phyloP scores from a whole-genome alignment of 2,888 invertebrate genomes.

The Drosophila neotestacea region DNA sequence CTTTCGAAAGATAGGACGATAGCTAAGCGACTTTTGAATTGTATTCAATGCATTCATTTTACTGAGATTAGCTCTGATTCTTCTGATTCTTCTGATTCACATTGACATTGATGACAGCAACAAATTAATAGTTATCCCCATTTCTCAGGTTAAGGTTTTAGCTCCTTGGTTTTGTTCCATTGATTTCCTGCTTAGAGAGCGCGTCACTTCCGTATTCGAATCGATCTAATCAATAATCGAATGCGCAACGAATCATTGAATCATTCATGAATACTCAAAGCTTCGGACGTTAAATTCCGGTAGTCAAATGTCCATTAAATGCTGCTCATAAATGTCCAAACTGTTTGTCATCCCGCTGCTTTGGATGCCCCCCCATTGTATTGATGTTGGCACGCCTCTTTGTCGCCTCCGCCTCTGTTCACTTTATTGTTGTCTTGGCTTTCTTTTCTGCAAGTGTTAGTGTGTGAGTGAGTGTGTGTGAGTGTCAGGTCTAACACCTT shows the following conservation, averaged over 20 bases:
- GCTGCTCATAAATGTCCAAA: conserved; percentile 82
- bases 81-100: conserved; percentile 12
- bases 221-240: conserved; percentile 34
- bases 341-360: conserved; percentile 71
- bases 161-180: background rate
- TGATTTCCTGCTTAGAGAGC: conserved; percentile 36
- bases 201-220: conserved; percentile 34
- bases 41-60: conserved; percentile 52
- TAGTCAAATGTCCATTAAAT: conserved; percentile 84
- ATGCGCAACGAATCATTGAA: conserved; percentile 33
- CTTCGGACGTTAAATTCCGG: conserved; percentile 76
- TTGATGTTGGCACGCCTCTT: conserved; percentile 26
- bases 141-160: conserved; percentile 1
- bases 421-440: conserved; percentile 52
- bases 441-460: conserved; percentile 63
- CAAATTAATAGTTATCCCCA: conserved; percentile 7
- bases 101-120: conserved; percentile 9
- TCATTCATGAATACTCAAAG: conserved; percentile 21
- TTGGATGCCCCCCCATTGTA: conserved; percentile 11
- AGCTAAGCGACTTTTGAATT: conserved; percentile 57
- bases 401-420: conserved; percentile 21
- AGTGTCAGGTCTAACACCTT: conserved; percentile 60
- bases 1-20: conserved; percentile 41
- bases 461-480: conserved; percentile 35
- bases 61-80: conserved; percentile 26